These are phyloP conservation scores for Melanotaenia pygmaea DNA, from an alignment of 2,797 vertebrate species.

Conservation along the genomic window DNA sequence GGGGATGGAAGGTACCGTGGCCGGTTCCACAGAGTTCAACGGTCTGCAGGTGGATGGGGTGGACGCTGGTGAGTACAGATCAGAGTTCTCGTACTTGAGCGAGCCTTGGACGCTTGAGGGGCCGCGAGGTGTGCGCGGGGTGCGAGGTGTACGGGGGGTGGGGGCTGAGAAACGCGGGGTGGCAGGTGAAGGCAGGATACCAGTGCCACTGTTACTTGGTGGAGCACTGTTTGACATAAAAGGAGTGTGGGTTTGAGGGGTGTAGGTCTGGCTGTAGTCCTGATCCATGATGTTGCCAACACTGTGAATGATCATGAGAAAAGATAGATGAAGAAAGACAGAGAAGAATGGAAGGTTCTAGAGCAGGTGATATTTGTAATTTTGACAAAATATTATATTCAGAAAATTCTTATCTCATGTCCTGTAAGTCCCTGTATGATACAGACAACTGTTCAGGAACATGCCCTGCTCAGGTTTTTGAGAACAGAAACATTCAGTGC, in stretches of 20 bases:
- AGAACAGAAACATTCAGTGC: conserved; percentile 16
- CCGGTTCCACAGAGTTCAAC: conserved; percentile 96
- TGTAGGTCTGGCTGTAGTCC: conserved; percentile 94
- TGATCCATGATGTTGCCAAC: conserved; percentile 95
- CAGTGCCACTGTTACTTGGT: conserved; percentile 91
- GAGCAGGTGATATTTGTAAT: background rate
- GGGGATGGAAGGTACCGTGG: conserved; percentile 94
- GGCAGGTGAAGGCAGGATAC: conserved; percentile 96
- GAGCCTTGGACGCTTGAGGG: conserved; percentile 96
- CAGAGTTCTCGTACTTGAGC: conserved; percentile 96
- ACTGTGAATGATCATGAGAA: conserved; percentile 83
- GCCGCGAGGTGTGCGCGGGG: conserved; percentile 94
- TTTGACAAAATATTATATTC: background rate
- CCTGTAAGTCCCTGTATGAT: background rate
- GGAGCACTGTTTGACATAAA: conserved; percentile 95
- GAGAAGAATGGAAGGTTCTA: background rate
- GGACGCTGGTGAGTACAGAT: conserved; percentile 96
- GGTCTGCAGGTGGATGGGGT: conserved; percentile 96
- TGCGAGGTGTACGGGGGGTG: conserved; percentile 93
- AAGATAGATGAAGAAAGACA: conserved; percentile 9
- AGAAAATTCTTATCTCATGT: background rate
- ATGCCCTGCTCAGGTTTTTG: background rate
- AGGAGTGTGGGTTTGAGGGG: conserved; percentile 94
- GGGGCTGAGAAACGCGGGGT: conserved; percentile 95
- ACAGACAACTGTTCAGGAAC: background rate